Evolutionary conservation across 2,113 vertebrate species (phyloP), one percentile per base, ranked within the genome.

Genomic region (Mystacornis crossleyi): DNA sequence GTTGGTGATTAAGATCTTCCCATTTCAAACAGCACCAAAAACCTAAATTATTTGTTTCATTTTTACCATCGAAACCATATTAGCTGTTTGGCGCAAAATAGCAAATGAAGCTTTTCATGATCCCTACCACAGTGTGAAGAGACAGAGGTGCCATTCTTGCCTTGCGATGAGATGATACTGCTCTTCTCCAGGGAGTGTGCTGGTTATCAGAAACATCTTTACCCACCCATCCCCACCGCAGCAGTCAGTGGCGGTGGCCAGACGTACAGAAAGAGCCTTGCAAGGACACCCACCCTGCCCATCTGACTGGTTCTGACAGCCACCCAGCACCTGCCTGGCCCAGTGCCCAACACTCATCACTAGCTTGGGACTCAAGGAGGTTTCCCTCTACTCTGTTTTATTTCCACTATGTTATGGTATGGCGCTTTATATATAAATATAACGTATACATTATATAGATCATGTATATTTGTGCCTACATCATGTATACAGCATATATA

Each of bases 171-270:
- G 23, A 17, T 24, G 12, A 77, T 45, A 15, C 29, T 24, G 23
- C 70, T 64, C 29, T 57, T 66, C 55, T 78, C 11, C 29, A 57
- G n/a, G 24, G 51, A 58, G 15, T 0, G 25, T 7, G 16, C 18
- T 47, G 50, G 13, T 60, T 40, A 67, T 42, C 18, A 54, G 43
- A 31, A 34, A 36, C 8, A 18, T 26, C 29, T 31, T 33, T 38
- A 48, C 4, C 1, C 19, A 45, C 3, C 1, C 2, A 1, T 18
- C 24, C 31, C 43, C 64, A 65, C 6, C 0, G 0, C 50, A 65
- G 48, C 58, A 69, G 55, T 1, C 0, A 0, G 21, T 48, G 47
- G 26, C 4, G 3, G 38, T 9, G 14, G 43, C 26, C 65, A 74
- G n/a, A n/a, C 0, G 0, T 5, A 67, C 13, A 62, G 33, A 82